A percentile compares a stretch with the other conserved stretches of the same genome.
phyloP scores from a whole-genome alignment of 2,797 vertebrate genomes.

The Echeneis naucrates region DNA sequence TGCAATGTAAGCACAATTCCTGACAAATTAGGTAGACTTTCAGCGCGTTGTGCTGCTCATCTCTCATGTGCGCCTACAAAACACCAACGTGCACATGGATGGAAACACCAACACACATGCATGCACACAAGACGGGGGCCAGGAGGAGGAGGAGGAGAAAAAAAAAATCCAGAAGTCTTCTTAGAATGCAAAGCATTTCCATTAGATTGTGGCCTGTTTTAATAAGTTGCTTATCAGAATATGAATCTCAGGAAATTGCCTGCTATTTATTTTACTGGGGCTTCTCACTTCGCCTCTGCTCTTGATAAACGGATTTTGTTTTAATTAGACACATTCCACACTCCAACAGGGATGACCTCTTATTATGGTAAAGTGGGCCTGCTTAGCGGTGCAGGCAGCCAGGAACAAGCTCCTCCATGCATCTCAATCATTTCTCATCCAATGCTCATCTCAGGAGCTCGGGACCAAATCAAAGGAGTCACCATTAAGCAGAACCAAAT shows the following conservation, averaged over 20 bases:
- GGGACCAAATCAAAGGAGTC: constrained; percentile 79
- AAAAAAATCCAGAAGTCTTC: constrained; percentile 42
- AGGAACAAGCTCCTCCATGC: constrained; percentile 63
- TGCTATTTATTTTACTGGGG: constrained; percentile 75
- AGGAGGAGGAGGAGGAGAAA: background rate
- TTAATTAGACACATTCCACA: constrained; percentile 86
- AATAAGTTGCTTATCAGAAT: constrained; percentile 81
- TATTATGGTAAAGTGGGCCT: constrained; percentile 76
- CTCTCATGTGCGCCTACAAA: background rate
- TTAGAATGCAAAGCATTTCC: constrained; percentile 48
- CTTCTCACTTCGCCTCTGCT: constrained; percentile 65
- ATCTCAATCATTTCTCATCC: constrained; percentile 78
- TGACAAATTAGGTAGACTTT: constrained; percentile 19
- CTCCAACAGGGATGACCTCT: constrained; percentile 80
- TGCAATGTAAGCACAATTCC: constrained; percentile 64
- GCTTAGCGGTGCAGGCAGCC: constrained; percentile 65
- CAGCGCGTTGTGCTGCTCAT: constrained; percentile 14
- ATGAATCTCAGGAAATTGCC: constrained; percentile 78
- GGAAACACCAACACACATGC: constrained; percentile 5
- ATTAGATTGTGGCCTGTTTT: constrained; percentile 68
- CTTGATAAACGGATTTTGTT: constrained; percentile 84
- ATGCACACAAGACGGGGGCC: background rate
- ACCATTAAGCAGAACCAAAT: constrained; percentile 83
- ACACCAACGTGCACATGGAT: background rate
- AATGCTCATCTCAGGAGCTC: constrained; percentile 66